A percentile compares a stretch with the other conserved stretches of the same genome.
These are phyloP conservation scores for Zosterops japonicus DNA, from an alignment of 2,113 vertebrate species.

Conservation along the genomic window DNA sequence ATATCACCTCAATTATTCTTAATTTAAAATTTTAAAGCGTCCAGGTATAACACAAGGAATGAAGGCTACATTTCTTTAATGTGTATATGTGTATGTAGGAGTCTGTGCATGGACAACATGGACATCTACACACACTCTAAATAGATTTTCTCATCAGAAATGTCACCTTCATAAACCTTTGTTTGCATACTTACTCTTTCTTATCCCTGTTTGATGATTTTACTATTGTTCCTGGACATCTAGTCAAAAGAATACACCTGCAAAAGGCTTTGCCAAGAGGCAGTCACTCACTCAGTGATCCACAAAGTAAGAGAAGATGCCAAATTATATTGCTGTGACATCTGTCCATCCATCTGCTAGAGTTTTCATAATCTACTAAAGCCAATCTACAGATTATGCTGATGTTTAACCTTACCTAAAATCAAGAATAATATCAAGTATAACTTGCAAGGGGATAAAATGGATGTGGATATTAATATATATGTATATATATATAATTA, in stretches of 20 bases:
- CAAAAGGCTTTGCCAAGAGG: slow-evolving; percentile 52
- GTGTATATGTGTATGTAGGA: background rate
- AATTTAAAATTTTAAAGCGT: background rate
- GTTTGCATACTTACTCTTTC: background rate
- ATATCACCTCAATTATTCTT: background rate
- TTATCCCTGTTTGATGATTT: slow-evolving; percentile 6
- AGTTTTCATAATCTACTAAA: slow-evolving; percentile 59
- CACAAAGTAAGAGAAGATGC: slow-evolving; percentile 51
- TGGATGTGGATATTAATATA: background rate
- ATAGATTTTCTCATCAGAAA: background rate
- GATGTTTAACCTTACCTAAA: slow-evolving; percentile 41
- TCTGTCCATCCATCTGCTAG: slow-evolving; percentile 77
- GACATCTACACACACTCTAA: background rate
- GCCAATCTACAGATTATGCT: slow-evolving; percentile 56
- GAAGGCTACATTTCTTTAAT: background rate
- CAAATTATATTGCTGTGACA: slow-evolving; percentile 74
- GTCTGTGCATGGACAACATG: background rate
- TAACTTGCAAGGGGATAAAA: slow-evolving; percentile 28
- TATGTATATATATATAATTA: background rate
- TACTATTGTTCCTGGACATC: background rate
- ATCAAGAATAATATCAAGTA: background rate
- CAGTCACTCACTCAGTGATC: slow-evolving; percentile 43
- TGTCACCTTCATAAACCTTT: background rate
- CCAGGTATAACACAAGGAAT: background rate
- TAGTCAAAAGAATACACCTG: slow-evolving; percentile 46